Evolutionary conservation across 2,888 invertebrate genomes (phyloP).

Genomic region (Conistra vaccinii): DNA sequence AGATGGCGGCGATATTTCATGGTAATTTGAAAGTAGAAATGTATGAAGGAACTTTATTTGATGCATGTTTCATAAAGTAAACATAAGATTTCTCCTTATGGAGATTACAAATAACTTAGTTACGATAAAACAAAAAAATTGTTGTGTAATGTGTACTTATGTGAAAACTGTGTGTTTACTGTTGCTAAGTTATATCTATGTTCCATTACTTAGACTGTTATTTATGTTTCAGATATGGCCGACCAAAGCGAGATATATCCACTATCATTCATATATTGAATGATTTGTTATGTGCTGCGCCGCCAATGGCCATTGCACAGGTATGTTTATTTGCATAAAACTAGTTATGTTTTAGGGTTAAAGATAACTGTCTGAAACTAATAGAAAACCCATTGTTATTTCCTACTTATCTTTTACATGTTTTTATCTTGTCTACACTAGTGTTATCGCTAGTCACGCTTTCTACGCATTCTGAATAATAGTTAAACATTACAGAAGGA

Average conservation of each 20-base stretch:
- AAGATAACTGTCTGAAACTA: constrained; percentile 29
- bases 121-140: constrained; percentile 32
- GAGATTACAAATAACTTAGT: constrained; percentile 34
- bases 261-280: constrained; percentile 99
- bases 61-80: constrained; percentile 43
- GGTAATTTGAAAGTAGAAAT: constrained; percentile 40
- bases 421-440: constrained; percentile 40
- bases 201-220: constrained; percentile 44
- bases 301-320: constrained; percentile 91
- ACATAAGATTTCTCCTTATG: constrained; percentile 41
- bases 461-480: constrained; percentile 31
- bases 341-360: constrained; percentile 12
- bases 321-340: constrained; percentile 72
- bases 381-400: constrained; percentile 28
- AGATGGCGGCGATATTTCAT: constrained; percentile 42
- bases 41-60: constrained; percentile 24
- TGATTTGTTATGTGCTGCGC: constrained; percentile 97
- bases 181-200: constrained; percentile 46
- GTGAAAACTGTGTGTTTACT: constrained; percentile 43
- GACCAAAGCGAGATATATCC: constrained; percentile 97
- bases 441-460: constrained; percentile 41
- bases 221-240: constrained; percentile 92
- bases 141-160: constrained; percentile 32
- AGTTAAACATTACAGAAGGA: constrained; percentile 83
- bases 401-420: constrained; percentile 34